A percentile compares a stretch with the other conserved stretches of the same genome.
These are phyloP conservation scores for Trissolcus basalis DNA, from an alignment of 1,140 invertebrate species.

Conservation along the genomic window DNA sequence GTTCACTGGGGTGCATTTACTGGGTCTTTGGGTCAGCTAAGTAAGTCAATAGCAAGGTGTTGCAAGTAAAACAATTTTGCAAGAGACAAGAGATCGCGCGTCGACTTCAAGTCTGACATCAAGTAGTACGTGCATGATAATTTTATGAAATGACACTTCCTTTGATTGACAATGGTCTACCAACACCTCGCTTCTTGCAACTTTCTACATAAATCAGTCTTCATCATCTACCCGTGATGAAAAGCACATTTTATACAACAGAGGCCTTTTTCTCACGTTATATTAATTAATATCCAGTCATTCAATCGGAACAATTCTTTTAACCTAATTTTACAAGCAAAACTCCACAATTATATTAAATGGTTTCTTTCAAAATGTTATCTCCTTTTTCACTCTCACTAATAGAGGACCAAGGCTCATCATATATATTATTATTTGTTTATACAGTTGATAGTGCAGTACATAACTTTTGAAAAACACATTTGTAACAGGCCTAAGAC, in stretches of 20 bases:
- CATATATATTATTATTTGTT: too few species aligned
- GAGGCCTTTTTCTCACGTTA: too few species aligned
- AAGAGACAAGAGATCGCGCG: slow-evolving; percentile 40
- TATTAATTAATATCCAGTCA: slow-evolving; percentile 4
- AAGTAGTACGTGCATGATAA: slow-evolving; percentile 37
- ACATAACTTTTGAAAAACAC: too few species aligned
- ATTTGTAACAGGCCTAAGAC: too few species aligned
- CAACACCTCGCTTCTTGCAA: slow-evolving; percentile 12
- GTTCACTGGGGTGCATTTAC: slow-evolving; percentile 67
- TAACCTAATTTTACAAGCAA: slow-evolving; percentile 2
- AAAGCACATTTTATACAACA: too few species aligned
- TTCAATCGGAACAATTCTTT: slow-evolving; percentile 1
- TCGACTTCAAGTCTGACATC: slow-evolving; percentile 6
- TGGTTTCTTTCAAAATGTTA: too few species aligned
- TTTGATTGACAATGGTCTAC: slow-evolving; percentile 43
- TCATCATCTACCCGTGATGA: background rate
- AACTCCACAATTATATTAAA: too few species aligned
- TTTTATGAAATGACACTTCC: slow-evolving; percentile 37
- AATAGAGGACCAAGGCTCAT: too few species aligned
- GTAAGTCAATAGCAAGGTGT: slow-evolving; percentile 68
- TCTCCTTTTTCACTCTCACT: too few species aligned
- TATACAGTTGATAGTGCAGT: too few species aligned
- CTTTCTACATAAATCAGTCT: slow-evolving; percentile 48
- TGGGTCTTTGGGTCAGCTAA: slow-evolving; percentile 74
- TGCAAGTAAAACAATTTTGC: slow-evolving; percentile 42